Conservation (phyloP, 2,797 vertebrate genomes). For the Protonibea diacanthus region DNA sequence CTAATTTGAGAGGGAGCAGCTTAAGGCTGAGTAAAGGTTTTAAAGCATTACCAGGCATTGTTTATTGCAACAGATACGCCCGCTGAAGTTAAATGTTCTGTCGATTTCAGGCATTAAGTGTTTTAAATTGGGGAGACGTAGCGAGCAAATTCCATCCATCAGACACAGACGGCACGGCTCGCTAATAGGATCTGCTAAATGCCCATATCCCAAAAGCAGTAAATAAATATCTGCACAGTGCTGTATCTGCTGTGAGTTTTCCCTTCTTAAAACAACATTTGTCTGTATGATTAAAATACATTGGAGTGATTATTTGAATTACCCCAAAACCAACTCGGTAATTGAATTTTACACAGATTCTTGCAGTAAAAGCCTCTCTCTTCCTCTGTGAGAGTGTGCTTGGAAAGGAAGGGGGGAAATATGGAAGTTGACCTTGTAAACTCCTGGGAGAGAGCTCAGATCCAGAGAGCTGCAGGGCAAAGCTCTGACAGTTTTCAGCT, state of each 20-base stretch:
- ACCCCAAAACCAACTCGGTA: constrained; percentile 60
- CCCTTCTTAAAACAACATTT: constrained; percentile 48
- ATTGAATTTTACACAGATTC: constrained; percentile 71
- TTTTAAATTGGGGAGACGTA: constrained; percentile 47
- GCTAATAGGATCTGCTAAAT: constrained; percentile 50
- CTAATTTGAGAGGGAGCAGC: constrained; percentile 78
- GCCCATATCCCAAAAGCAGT: constrained; percentile 13
- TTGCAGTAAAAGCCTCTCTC: constrained; percentile 52
- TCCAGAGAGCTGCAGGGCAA: constrained; percentile 63
- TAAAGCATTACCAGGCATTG: constrained; percentile 78
- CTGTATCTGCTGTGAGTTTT: constrained; percentile 25
- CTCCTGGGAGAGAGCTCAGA: constrained; percentile 61
- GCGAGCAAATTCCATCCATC: constrained; percentile 38
- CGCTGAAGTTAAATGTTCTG: constrained; percentile 74
- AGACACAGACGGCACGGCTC: constrained; percentile 16
- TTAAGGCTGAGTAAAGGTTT: constrained; percentile 76
- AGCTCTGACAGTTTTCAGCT: constrained; percentile 73
- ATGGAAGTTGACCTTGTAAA: constrained; percentile 75
- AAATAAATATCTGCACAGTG: constrained; percentile 29
- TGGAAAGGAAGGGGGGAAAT: constrained; percentile 57
- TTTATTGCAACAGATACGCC: constrained; percentile 70
- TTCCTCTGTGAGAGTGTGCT: constrained; percentile 48
- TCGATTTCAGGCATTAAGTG: constrained; percentile 74
- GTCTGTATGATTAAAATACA: constrained; percentile 55
- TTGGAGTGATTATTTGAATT: constrained; percentile 63